These are phyloP conservation scores for Penaeus japonicus DNA, from an alignment of 1,140 invertebrate species.

Conservation along the genomic window DNA sequence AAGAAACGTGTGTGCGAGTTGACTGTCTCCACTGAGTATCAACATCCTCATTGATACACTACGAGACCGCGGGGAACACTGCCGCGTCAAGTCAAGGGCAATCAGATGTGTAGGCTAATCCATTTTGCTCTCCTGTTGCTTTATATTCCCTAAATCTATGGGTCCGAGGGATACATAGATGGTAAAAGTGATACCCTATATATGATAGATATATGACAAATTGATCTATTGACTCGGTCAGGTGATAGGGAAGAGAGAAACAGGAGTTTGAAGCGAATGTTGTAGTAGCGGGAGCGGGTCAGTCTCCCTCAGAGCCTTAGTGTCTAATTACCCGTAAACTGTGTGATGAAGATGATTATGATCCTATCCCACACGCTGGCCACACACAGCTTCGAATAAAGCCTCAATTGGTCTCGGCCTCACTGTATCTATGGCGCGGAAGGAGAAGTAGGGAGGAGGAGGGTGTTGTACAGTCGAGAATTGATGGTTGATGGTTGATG, in stretches of 20 bases:
- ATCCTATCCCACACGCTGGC: constrained; percentile 38
- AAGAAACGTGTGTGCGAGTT: too few species aligned
- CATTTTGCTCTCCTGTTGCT: not conserved
- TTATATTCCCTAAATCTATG: not conserved
- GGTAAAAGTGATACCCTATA: not conserved
- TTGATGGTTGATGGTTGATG: too few species aligned
- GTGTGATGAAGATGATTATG: constrained; percentile 48
- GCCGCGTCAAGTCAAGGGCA: not conserved
- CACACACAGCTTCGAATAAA: not conserved
- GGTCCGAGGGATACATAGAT: too few species aligned
- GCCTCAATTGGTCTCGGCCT: too few species aligned
- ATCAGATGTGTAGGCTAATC: constrained; percentile 7
- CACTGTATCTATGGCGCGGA: too few species aligned
- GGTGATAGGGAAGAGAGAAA: not conserved
- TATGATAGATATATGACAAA: not conserved
- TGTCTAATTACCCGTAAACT: constrained; percentile 45
- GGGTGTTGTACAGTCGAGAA: too few species aligned
- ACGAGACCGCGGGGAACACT: not conserved
- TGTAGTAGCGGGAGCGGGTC: not conserved
- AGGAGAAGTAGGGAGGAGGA: too few species aligned
- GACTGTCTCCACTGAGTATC: not conserved
- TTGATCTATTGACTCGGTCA: not conserved
- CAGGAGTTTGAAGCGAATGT: not conserved
- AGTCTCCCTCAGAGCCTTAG: not conserved
- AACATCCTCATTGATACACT: not conserved